These are phyloP conservation scores for Podargus strigoides DNA, from an alignment of 2,797 vertebrate species.

Conservation along the genomic window DNA sequence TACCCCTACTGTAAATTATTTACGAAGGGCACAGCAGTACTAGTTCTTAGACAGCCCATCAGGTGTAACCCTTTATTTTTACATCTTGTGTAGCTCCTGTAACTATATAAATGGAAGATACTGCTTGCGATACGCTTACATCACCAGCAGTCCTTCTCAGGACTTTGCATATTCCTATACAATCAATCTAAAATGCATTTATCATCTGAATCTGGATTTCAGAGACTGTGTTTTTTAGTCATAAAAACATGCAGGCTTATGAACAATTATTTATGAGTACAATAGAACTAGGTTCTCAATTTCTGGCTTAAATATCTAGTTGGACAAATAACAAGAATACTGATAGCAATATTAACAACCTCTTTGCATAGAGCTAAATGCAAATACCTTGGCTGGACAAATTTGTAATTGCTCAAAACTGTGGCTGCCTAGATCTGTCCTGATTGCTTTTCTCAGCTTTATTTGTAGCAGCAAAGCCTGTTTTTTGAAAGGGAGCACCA, in stretches of 20 bases:
- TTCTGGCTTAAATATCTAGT: background rate
- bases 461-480: background rate
- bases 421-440: background rate
- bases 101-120: background rate
- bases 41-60: background rate
- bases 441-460: background rate
- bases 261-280: background rate
- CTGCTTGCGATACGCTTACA: background rate
- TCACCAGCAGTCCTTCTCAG: background rate
- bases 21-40: background rate
- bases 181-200: background rate
- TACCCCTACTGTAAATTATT: background rate
- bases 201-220: background rate
- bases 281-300: background rate
- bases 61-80: background rate
- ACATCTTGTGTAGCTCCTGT: background rate
- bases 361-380: background rate
- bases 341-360: background rate
- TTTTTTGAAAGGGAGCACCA: background rate
- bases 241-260: background rate
- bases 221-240: background rate
- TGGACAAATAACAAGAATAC: background rate
- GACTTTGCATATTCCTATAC: background rate
- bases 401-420: background rate
- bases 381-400: background rate